Percentiles rank a stretch among this genome's conserved stretches.
Conservation (phyloP, 2,888 invertebrate genomes). For the Strigamia transsilvanica region DNA sequence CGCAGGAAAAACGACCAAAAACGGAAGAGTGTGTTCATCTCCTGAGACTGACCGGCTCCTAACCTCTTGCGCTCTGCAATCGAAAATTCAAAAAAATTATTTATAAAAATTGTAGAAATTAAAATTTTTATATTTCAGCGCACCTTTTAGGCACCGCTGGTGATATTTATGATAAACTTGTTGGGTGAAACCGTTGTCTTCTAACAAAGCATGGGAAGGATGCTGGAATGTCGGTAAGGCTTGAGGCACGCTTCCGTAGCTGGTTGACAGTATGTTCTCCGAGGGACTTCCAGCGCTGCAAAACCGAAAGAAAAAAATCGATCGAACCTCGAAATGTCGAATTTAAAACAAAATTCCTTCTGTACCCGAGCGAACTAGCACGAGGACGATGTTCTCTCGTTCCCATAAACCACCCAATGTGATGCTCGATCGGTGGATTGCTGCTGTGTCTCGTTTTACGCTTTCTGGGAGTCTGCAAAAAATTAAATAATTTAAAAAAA, state of each 20-base stretch:
- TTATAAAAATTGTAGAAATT: background rate
- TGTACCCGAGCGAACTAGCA: slow-evolving; percentile 54
- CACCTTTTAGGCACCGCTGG: slow-evolving; percentile 90
- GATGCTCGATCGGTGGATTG: slow-evolving; percentile 71
- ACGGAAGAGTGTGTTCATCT: slow-evolving; percentile 99
- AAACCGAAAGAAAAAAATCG: background rate
- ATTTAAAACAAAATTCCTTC: background rate
- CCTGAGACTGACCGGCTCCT: slow-evolving; percentile 94
- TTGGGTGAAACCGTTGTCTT: slow-evolving; percentile 97
- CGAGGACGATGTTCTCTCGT: slow-evolving; percentile 53
- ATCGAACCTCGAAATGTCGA: background rate
- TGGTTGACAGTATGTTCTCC: slow-evolving; percentile 62
- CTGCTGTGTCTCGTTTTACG: slow-evolving; percentile 86
- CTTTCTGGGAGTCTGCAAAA: slow-evolving; percentile 74
- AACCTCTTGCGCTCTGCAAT: slow-evolving; percentile 86
- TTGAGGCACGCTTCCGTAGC: slow-evolving; percentile 82
- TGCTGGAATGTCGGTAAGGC: slow-evolving; percentile 92
- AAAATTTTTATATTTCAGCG: background rate
- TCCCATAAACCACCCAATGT: slow-evolving; percentile 56
- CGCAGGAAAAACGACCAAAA: slow-evolving; percentile 99
- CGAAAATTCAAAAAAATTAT: slow-evolving; percentile 51
- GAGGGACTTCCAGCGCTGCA: slow-evolving; percentile 80
- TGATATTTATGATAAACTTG: slow-evolving; percentile 97
- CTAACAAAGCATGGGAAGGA: slow-evolving; percentile 91
- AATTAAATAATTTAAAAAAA: slow-evolving; percentile 50